Conservation (phyloP, 2,888 invertebrate genomes). For the Tricholauxania praeusta region DNA sequence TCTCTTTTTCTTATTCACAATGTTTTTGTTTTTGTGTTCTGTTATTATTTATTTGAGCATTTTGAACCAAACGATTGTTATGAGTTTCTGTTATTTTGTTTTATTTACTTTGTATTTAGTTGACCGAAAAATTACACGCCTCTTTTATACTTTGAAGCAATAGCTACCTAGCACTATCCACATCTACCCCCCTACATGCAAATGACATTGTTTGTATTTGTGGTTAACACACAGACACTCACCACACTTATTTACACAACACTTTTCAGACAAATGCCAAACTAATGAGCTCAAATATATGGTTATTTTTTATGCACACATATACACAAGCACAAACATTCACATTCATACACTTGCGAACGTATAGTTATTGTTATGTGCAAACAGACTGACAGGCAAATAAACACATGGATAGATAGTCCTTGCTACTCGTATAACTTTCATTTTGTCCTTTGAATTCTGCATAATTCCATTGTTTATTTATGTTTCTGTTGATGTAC, state of each 20-base stretch:
- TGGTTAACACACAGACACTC: conserved; percentile 16
- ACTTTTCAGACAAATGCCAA: conserved; percentile 21
- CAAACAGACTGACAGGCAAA: no score
- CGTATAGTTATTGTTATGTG: no score
- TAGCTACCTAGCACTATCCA: no score
- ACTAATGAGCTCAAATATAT: conserved; percentile 31
- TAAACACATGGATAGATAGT: no score
- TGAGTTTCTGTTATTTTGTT: no score
- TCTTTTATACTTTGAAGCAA: no score
- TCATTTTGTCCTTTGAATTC: no score
- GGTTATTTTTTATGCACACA: conserved; percentile 11
- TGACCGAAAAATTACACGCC: not conserved
- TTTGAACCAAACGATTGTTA: no score
- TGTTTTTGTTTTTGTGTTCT: not conserved
- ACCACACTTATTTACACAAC: conserved; percentile 24
- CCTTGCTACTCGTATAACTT: no score
- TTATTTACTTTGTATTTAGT: not conserved
- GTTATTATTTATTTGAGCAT: not conserved
- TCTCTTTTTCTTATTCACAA: conserved; percentile 10
- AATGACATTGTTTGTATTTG: conserved; percentile 9
- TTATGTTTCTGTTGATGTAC: no score
- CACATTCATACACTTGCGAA: not conserved
- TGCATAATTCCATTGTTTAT: no score
- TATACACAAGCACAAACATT: conserved; percentile 18
- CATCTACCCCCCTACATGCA: no score